Evolutionary conservation across 30 jellyfish, hydroid and myxozoan species (phyloP).

Genomic region (Sanderia malayensis): DNA sequence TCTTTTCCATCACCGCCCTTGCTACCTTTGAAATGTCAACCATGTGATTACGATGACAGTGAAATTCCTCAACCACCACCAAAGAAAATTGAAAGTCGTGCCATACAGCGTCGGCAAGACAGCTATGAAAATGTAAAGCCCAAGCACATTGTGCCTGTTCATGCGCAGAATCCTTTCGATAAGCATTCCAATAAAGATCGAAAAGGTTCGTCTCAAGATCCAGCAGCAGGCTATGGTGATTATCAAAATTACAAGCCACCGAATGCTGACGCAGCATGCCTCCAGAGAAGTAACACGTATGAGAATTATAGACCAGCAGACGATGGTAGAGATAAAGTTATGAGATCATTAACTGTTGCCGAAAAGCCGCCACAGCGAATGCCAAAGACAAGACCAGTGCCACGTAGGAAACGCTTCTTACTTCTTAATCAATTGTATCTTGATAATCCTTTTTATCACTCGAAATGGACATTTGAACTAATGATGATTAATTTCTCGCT

Average conservation of each 20-base stretch:
- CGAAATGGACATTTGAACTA: too few relatives aligned
- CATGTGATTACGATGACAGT: neutral
- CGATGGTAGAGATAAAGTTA: slow-evolving; percentile 1
- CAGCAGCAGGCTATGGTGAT: neutral
- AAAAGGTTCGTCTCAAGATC: slow-evolving; percentile 3
- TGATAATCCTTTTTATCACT: too few relatives aligned
- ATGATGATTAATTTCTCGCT: too few relatives aligned
- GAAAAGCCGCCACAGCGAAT: slow-evolving; percentile 25
- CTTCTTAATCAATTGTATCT: too few relatives aligned
- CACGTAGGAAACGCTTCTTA: slow-evolving; percentile 35
- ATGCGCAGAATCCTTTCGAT: slow-evolving; percentile 55
- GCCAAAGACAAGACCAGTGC: slow-evolving; percentile 38
- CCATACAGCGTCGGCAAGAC: slow-evolving; percentile 38
- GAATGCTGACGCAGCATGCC: neutral
- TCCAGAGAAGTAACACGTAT: slow-evolving; percentile 27
- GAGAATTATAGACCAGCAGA: slow-evolving; percentile 23
- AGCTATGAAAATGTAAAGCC: slow-evolving; percentile 74
- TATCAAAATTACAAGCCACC: slow-evolving; percentile 40
- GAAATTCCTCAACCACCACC: slow-evolving; percentile 69
- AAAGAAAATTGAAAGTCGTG: slow-evolving; percentile 64
- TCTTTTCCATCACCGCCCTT: slow-evolving; percentile 47
- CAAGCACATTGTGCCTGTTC: slow-evolving; percentile 57
- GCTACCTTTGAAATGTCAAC: slow-evolving; percentile 17
- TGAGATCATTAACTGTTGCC: slow-evolving; percentile 39
- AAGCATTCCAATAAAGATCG: neutral